Evolutionary conservation across 2,797 vertebrate genomes (phyloP).

Genomic region (Chaetodon trifasciatus): DNA sequence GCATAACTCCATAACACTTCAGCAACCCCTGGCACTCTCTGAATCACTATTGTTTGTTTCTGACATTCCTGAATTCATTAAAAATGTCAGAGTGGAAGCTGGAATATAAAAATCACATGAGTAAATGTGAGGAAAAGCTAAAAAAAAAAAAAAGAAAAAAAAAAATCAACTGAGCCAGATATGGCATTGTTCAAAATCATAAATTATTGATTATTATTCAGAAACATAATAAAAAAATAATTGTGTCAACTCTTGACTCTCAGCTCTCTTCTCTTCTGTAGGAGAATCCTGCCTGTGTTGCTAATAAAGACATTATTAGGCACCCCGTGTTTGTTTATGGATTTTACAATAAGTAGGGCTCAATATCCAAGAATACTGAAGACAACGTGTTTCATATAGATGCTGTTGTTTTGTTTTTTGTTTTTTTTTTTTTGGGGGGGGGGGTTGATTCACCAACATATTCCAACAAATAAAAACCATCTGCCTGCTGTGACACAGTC

Average conservation of each 20-base stretch:
- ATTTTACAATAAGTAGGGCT: background rate
- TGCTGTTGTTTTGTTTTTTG: background rate
- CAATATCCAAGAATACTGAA: background rate
- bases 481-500: slow-evolving; percentile 6
- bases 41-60: slow-evolving; percentile 29
- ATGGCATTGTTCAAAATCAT: background rate
- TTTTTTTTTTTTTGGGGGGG: too few relatives aligned
- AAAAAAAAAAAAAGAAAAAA: too few relatives aligned
- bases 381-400: background rate
- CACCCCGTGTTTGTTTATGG: background rate
- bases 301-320: background rate
- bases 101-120: slow-evolving; percentile 2
- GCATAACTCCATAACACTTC: slow-evolving; percentile 10
- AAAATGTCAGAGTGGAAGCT: slow-evolving; percentile 19
- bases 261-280: too few relatives aligned
- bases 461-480: slow-evolving; percentile 12
- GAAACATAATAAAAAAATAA: background rate
- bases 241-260: background rate
- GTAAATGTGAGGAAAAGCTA: background rate
- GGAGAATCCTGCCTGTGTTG: background rate
- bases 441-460: background rate
- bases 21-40: slow-evolving; percentile 18
- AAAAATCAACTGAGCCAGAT: background rate
- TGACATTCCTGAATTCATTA: slow-evolving; percentile 37
- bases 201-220: slow-evolving; percentile 17